Conservation (phyloP, 2,797 vertebrate genomes). For the Sternotherus odoratus region DNA sequence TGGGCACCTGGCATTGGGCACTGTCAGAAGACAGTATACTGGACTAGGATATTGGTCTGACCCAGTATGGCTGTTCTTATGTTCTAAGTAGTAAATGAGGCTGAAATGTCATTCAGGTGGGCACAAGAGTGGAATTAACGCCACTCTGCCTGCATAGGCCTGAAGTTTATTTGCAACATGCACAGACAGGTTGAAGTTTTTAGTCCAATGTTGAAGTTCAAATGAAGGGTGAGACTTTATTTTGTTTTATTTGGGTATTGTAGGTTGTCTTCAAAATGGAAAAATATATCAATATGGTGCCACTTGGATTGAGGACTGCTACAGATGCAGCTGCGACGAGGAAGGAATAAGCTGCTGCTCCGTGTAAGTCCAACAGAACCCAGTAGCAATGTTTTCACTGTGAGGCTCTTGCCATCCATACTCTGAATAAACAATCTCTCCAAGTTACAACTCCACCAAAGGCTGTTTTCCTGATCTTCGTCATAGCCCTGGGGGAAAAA, state of each 20-base stretch:
- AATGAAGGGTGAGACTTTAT: not conserved
- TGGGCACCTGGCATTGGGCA: too few species aligned
- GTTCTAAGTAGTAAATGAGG: not conserved
- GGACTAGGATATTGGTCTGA: too few species aligned
- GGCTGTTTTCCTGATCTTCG: not conserved
- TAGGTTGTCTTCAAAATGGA: not conserved
- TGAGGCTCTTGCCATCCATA: not conserved
- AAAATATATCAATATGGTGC: not conserved
- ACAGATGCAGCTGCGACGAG: not conserved
- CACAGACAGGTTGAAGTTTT: not conserved
- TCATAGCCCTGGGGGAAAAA: not conserved
- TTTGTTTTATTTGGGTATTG: not conserved
- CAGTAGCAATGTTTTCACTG: not conserved
- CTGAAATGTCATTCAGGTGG: not conserved
- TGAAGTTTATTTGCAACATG: not conserved
- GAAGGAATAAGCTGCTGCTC: accelerated
- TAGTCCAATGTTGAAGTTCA: not conserved
- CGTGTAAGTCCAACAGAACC: not conserved
- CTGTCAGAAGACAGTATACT: too few species aligned
- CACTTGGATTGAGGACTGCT: not conserved
- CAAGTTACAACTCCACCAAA: accelerated
- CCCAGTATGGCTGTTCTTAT: too few species aligned
- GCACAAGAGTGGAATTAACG: not conserved
- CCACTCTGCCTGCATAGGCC: not conserved
- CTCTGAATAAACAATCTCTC: not conserved